Evolutionary conservation across 2,888 invertebrate species (phyloP), one percentile per base, ranked within the genome.

Genomic region (Parasteatoda lunata): DNA sequence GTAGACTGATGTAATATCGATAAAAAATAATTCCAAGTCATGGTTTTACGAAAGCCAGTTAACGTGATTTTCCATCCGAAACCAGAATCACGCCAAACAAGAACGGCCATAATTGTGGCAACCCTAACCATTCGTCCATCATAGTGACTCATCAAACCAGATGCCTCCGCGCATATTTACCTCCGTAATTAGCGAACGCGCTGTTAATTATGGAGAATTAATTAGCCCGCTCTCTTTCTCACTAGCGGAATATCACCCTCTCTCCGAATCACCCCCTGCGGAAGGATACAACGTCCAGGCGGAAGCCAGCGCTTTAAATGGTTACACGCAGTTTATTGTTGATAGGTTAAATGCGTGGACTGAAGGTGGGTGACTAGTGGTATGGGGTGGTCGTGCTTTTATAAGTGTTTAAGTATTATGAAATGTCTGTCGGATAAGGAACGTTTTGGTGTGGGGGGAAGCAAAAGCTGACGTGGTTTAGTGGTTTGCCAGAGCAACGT

Each of bases 161-260:
- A 78, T 87, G 81, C 87, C 82, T 77, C 73, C 77, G 82, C 82
- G 87, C 87, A 87, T 87, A 87, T 87, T 87, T 87, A 87, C 87
- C 87, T 87, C 87, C 87, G 81, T 82, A 87, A 87, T 87, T 87
- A 87, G 82, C 87, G 82, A 77, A 78, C 87, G 81, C 82, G 82
- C 82, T 82, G 82, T 87, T 87, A 87, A 87, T 87, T 87, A 87
- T 87, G 87, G 87, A 82, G 82, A 87, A 87, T 87, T 87, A 87
- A 87, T 87, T 87, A 87, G 87, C 81, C 70, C 82, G 87, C 87
- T 78, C 87, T 87, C 87, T 87, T 82, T 87, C 78, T 73, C 69
- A 82, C 78, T 64, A 68, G 86, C 81, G 86, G 82, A 82, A 72
- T 49, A 59, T 59, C 59, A 8, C 59, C 59, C 59, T n/a, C 59